Evolutionary conservation across 2,113 vertebrate genomes (phyloP).

Genomic region (Callospermophilus lateralis): DNA sequence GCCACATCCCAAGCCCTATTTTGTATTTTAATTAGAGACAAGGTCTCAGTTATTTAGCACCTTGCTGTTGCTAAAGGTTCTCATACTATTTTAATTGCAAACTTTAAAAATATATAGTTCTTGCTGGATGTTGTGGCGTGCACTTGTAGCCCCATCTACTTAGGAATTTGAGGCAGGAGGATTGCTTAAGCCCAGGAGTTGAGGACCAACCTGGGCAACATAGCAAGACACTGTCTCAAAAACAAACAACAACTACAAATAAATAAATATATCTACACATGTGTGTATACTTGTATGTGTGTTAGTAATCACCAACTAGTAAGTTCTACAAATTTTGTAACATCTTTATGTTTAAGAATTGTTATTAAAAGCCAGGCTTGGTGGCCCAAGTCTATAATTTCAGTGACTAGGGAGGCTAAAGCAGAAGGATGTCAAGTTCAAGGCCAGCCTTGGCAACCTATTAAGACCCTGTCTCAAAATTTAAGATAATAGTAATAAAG

Average conservation of each 20-base stretch:
- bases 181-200: neutral
- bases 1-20: too few relatives aligned
- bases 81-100: neutral
- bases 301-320: neutral
- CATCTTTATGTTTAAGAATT: conserved; percentile 70
- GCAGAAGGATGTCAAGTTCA: neutral
- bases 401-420: too few relatives aligned
- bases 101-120: neutral
- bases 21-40: too few relatives aligned
- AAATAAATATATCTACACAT: too few relatives aligned
- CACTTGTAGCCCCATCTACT: neutral
- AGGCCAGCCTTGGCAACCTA: neutral
- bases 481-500: neutral
- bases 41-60: too few relatives aligned
- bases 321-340: neutral
- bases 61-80: too few relatives aligned
- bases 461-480: neutral
- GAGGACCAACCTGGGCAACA: too few relatives aligned
- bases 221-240: neutral
- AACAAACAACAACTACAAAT: too few relatives aligned
- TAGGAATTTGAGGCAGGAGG: neutral
- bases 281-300: too few relatives aligned
- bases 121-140: neutral
- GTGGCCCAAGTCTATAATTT: too few relatives aligned
- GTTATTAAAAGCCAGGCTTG: conserved; percentile 21